These are phyloP conservation scores for Pterocles orientalis DNA, from an alignment of 2,113 vertebrate genomes.

Conservation along the genomic window DNA sequence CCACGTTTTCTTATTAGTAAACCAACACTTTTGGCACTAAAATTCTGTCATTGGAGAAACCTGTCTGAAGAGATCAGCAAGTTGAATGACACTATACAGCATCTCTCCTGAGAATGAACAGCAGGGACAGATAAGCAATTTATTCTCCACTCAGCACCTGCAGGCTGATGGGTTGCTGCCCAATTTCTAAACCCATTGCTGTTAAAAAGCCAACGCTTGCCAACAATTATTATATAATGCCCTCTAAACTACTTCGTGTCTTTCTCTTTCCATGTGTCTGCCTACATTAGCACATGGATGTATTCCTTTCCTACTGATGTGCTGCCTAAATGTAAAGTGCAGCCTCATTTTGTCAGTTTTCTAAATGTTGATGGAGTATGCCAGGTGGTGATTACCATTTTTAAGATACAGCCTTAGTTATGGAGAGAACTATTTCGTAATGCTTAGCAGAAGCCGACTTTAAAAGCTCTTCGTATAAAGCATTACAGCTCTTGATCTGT, in stretches of 20 bases:
- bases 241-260: neutral
- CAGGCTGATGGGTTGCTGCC: slow-evolving; percentile 30
- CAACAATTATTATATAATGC: slow-evolving; percentile 43
- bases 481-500: neutral
- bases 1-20: neutral
- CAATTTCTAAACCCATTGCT: slow-evolving; percentile 4
- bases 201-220: slow-evolving; percentile 39
- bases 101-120: slow-evolving; percentile 29
- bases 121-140: slow-evolving; percentile 34
- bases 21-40: neutral
- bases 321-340: neutral
- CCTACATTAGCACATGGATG: neutral
- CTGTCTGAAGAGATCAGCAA: slow-evolving; percentile 54
- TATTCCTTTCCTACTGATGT: neutral
- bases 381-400: slow-evolving; percentile 14
- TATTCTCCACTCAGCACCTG: neutral
- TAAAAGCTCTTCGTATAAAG: neutral
- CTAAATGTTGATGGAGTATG: neutral
- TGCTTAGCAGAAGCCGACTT: neutral
- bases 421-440: neutral
- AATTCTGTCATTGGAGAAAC: neutral
- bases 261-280: slow-evolving; percentile 4
- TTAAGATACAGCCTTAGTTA: neutral
- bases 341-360: neutral
- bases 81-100: neutral